phyloP scores from a whole-genome alignment of 2,113 vertebrate species.

The Rhabdomys dilectus region DNA sequence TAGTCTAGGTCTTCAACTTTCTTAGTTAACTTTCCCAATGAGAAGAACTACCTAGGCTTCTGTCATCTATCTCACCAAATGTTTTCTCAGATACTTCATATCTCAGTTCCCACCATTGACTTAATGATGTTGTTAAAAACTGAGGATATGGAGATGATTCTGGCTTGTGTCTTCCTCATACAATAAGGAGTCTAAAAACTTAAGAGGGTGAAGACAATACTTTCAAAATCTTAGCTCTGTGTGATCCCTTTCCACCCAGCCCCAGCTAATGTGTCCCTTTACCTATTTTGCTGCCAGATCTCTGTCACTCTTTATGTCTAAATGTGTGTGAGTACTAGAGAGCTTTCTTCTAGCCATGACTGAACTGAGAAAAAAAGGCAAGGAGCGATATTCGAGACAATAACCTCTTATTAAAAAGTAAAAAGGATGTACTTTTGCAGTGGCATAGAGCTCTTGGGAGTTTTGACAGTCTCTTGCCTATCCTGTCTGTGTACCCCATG shows the following conservation, averaged over 20 bases:
- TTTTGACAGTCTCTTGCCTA: conserved; percentile 57
- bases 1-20: neutral
- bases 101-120: neutral
- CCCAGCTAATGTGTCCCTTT: neutral
- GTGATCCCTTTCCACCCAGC: neutral
- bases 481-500: neutral
- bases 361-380: conserved; percentile 27
- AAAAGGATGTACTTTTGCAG: neutral
- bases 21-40: neutral
- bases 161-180: neutral
- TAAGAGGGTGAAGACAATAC: neutral
- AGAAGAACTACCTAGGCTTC: neutral
- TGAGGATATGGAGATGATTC: neutral
- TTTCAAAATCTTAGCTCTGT: neutral
- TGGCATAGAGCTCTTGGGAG: neutral
- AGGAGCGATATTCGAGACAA: neutral
- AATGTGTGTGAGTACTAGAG: neutral
- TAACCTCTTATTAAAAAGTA: neutral
- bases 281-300: neutral
- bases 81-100: neutral
- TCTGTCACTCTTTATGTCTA: neutral
- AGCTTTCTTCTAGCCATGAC: neutral
- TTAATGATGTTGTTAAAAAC: neutral
- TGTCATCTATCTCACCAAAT: neutral
- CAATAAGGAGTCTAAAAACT: neutral